Conservation (phyloP, 53 echinoderm and acorn worm genomes). For the Temnopleurus reevesii region DNA sequence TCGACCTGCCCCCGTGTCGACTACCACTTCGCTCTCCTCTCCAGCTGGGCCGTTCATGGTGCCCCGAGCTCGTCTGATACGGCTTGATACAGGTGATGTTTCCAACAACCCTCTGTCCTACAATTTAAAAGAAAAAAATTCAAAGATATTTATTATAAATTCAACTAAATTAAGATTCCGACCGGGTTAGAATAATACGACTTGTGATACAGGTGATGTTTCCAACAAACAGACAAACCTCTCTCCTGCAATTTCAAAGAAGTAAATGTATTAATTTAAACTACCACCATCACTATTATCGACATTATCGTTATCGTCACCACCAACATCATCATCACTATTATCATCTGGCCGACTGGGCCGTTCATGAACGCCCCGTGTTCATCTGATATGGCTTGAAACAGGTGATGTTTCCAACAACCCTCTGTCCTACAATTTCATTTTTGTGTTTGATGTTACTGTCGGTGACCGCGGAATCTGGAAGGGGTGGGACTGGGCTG, state of each 20-base stretch:
- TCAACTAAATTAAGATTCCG: too few species aligned
- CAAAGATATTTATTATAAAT: neutral
- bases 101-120: slow-evolving; percentile 28
- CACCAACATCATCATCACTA: neutral
- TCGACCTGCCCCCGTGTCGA: slow-evolving; percentile 49
- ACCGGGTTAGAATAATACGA: too few species aligned
- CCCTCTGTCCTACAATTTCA: slow-evolving; percentile 23
- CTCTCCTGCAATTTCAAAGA: too few species aligned
- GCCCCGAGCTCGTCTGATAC: slow-evolving; percentile 19
- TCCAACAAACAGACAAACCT: too few species aligned
- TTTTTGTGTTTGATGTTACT: too few species aligned
- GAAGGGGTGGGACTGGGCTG: too few species aligned
- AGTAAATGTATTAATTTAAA: too few species aligned
- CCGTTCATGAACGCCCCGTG: slow-evolving; percentile 45
- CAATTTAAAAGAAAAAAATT: neutral
- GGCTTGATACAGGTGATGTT: slow-evolving; percentile 15
- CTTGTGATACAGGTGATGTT: too few species aligned
- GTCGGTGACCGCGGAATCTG: too few species aligned
- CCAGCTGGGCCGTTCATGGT: slow-evolving; percentile 40
- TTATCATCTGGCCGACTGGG: neutral
- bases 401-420: slow-evolving; percentile 16
- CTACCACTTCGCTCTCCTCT: slow-evolving; percentile 61
- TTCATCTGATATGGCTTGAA: neutral
- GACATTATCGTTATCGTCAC: neutral
- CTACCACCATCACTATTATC: too few species aligned